These are phyloP conservation scores for Connochaetes taurinus DNA, from an alignment of 2,113 vertebrate genomes.

Conservation along the genomic window DNA sequence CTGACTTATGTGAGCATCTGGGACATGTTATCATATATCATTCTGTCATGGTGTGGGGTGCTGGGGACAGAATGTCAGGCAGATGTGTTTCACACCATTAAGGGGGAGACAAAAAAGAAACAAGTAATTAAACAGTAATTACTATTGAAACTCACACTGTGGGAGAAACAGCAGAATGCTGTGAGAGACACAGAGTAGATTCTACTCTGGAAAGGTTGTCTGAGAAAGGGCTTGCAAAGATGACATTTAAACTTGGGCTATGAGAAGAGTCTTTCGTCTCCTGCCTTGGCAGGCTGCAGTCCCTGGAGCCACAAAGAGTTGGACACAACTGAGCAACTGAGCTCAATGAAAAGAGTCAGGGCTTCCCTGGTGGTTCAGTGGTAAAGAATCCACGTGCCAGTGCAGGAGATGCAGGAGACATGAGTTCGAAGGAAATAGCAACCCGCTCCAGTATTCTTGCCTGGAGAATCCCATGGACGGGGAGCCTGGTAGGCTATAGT, in stretches of 20 bases:
- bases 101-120: too few species aligned
- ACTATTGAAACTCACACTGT: background rate
- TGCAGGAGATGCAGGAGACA: background rate
- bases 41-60: background rate
- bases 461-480: background rate
- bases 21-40: accelerated
- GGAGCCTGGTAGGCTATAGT: background rate
- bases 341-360: background rate
- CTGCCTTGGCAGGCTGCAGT: background rate
- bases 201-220: background rate
- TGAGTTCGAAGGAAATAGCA: background rate
- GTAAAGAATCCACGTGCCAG: background rate
- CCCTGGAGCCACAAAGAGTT: background rate
- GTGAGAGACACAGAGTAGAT: background rate
- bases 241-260: background rate
- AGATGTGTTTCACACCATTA: background rate
- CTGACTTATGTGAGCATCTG: accelerated
- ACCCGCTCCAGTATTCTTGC: background rate
- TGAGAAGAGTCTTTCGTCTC: background rate
- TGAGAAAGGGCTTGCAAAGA: background rate
- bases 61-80: background rate
- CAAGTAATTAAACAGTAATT: background rate
- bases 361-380: background rate
- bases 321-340: background rate
- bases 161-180: accelerated